A percentile compares a stretch with the other conserved stretches of the same genome.
Conservation (phyloP, 2,888 invertebrate species). For the Drosophila pseudotalamancana region DNA sequence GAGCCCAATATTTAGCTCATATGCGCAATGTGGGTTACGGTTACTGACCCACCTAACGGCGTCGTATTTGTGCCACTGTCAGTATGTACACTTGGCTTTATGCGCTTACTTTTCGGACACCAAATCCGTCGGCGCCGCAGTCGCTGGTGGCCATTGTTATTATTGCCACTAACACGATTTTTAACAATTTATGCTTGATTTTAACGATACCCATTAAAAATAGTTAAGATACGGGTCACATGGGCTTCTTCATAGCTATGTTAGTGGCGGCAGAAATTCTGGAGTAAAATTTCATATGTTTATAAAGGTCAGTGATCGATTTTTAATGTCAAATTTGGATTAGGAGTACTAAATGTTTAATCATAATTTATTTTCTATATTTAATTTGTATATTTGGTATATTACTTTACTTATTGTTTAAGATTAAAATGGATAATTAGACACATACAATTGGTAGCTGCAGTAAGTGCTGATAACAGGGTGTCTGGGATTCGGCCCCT, state of each 20-base stretch:
- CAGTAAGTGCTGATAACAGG: background rate
- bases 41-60: slow-evolving; percentile 58
- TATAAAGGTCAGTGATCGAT: no score
- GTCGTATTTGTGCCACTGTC: slow-evolving; percentile 51
- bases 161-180: slow-evolving; percentile 73
- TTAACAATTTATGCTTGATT: slow-evolving; percentile 57
- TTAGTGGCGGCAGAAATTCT: no score
- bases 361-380: no score
- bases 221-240: background rate
- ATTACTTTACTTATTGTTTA: no score
- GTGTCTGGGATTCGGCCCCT: background rate
- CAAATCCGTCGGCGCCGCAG: slow-evolving; percentile 51
- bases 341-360: background rate
- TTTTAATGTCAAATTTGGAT: no score
- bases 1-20: slow-evolving; percentile 4
- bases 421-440: no score
- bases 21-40: slow-evolving; percentile 55
- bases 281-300: no score
- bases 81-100: slow-evolving; percentile 29
- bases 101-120: slow-evolving; percentile 42
- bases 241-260: background rate
- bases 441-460: no score
- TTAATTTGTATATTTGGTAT: no score
- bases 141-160: slow-evolving; percentile 47
- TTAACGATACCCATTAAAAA: slow-evolving; percentile 7